phyloP scores from a whole-genome alignment of 2,888 invertebrate species.

The Apodemia duryi region DNA sequence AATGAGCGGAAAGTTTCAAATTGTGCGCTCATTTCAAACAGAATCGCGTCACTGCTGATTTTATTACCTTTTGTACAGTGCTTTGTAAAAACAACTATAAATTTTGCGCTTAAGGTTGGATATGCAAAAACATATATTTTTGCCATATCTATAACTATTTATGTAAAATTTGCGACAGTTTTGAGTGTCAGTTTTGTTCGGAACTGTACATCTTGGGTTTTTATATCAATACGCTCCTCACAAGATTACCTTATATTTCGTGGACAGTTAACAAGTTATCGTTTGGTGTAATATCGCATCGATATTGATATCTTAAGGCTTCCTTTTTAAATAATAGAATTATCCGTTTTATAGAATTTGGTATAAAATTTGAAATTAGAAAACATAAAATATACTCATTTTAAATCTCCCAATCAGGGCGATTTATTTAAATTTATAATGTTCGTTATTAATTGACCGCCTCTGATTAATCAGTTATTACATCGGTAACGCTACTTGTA shows the following conservation, averaged over 20 bases:
- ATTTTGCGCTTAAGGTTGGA: too few species aligned
- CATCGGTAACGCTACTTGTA: background rate
- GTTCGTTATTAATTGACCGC: background rate
- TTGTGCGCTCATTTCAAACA: too few species aligned
- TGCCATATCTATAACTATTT: too few species aligned
- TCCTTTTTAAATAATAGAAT: slow-evolving; percentile 46
- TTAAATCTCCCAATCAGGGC: slow-evolving; percentile 11
- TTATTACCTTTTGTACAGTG: too few species aligned
- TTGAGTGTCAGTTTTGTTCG: too few species aligned
- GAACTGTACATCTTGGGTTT: too few species aligned
- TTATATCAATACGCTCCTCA: too few species aligned
- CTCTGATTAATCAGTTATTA: background rate
- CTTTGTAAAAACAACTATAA: too few species aligned
- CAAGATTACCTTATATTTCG: background rate
- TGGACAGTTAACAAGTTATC: background rate
- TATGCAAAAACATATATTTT: too few species aligned
- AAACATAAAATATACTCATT: background rate
- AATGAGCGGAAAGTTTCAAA: too few species aligned
- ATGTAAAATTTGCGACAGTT: too few species aligned
- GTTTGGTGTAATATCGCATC: background rate
- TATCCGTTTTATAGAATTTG: slow-evolving; percentile 22
- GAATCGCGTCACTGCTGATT: too few species aligned
- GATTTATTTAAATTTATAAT: background rate
- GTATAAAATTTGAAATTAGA: slow-evolving; percentile 14
- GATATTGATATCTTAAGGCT: slow-evolving; percentile 42